Base-by-base conservation (phyloP, 2,113 vertebrate species). In the Crotalus tigris region DNA sequence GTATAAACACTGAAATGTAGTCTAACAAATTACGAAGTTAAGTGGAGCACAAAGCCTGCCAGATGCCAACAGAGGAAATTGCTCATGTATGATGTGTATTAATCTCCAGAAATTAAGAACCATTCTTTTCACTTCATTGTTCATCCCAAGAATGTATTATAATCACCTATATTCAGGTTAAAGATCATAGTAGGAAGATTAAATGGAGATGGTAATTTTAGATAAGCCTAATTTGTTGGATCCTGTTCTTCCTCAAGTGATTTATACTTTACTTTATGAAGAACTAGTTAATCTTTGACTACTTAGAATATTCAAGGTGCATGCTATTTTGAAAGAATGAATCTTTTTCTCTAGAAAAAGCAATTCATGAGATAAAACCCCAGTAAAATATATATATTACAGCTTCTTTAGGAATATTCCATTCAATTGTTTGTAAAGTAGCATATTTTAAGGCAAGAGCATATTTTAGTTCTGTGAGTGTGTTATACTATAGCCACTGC, bases 401-500 rank as follows among this genome's bases (percentile, higher is more conserved):
- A 4, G 3, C 17, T 10, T 23, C 91, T 23, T 23, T 0, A 0
- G 3, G 8, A 54, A 90, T 92, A 64, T 1, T 2, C 13, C 17
- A 8, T 13, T 81, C 33, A 9, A 3, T 58, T 87, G 64, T 12
- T 11, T 24, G 21, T 23, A 13, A 46, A 2, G 54, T 29, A 1
- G 0, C 33, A n/a, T 7, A 24, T 88, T 57, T 91, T 23, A 26
- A 94, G 85, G 44, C 92, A 92, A 87, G 13, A 24, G 3, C 81
- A 58, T 61, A 6, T 0, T 0, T 49, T 89, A 90, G 44, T 51
- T 0, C 0, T 0, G 4, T 1, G 5, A 19, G 9, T 94, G 88
- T 93, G 55, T 6, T 91, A 89, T 23, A 39, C 11, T 19, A 93
- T 87, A 69, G 91, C 13, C 94, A 86, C 61, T 2, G 26, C 12